Evolutionary conservation across 2,113 vertebrate genomes (phyloP).

Genomic region (Morphnarchus princeps): DNA sequence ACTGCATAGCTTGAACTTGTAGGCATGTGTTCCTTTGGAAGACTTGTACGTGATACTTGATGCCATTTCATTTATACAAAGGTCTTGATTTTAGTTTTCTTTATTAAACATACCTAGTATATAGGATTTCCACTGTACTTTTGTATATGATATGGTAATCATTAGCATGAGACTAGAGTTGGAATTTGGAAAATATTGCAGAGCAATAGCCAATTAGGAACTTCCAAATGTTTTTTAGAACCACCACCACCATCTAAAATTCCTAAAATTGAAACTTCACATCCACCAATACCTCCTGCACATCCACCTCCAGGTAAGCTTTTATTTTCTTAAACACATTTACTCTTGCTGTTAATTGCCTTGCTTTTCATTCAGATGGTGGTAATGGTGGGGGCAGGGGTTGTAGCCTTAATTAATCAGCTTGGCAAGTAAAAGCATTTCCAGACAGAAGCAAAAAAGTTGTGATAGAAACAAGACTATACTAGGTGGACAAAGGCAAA

Average conservation of each 20-base stretch:
- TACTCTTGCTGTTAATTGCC: not conserved
- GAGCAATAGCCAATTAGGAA: not conserved
- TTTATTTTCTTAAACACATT: not conserved
- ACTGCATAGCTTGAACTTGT: not conserved
- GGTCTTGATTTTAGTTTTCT: not conserved
- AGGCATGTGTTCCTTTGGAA: not conserved
- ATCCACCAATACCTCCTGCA: slow-evolving; percentile 87
- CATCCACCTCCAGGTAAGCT: slow-evolving; percentile 89
- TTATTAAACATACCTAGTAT: not conserved
- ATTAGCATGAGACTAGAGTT: not conserved
- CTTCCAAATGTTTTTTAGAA: slow-evolving; percentile 74
- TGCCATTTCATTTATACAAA: not conserved
- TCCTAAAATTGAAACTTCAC: slow-evolving; percentile 87
- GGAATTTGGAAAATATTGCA: not conserved
- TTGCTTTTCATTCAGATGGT: not conserved
- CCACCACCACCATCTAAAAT: slow-evolving; percentile 91
- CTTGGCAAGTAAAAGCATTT: not conserved
- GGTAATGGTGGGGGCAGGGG: not conserved
- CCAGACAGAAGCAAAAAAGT: not conserved
- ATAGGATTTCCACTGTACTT: not conserved
- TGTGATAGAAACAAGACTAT: not conserved
- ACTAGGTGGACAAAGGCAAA: not conserved
- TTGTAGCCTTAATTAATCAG: not conserved
- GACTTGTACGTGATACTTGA: not conserved
- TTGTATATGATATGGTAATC: not conserved